phyloP scores from a whole-genome alignment of 2,888 invertebrate species.

The Spicauda simplicius region DNA sequence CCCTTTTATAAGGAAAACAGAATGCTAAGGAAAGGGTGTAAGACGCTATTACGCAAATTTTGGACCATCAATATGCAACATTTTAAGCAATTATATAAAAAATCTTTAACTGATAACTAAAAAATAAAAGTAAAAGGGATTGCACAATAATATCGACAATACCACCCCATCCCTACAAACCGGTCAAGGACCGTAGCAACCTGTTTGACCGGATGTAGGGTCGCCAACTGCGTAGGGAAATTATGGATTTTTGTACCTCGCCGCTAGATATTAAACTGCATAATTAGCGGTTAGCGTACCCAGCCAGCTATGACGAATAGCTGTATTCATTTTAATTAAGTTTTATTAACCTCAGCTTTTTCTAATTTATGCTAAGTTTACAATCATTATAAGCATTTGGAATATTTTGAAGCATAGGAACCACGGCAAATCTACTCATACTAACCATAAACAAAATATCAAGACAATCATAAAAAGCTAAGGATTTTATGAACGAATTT shows the following conservation, averaged over 20 bases:
- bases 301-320: constrained; percentile 11
- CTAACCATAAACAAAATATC: too few species aligned
- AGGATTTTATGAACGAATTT: too few species aligned
- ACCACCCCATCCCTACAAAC: constrained; percentile 37
- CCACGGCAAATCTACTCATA: too few species aligned
- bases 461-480: too few species aligned
- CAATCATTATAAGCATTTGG: too few species aligned
- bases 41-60: too few species aligned
- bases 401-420: too few species aligned
- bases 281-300: constrained; percentile 16
- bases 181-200: constrained; percentile 74
- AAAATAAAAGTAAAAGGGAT: constrained; percentile 9
- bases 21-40: too few species aligned
- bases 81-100: background rate
- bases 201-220: constrained; percentile 75
- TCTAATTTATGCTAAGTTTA: too few species aligned
- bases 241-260: constrained; percentile 55
- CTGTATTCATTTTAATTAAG: background rate
- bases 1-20: too few species aligned
- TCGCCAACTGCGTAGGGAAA: constrained; percentile 57
- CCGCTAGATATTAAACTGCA: constrained; percentile 33
- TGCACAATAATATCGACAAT: constrained; percentile 36
- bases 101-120: background rate
- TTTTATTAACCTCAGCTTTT: background rate
- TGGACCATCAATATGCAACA: too few species aligned